A percentile compares a stretch with the other conserved stretches of the same genome.
These are phyloP conservation scores for Scomber scombrus DNA, from an alignment of 2,113 vertebrate genomes.

Conservation along the genomic window DNA sequence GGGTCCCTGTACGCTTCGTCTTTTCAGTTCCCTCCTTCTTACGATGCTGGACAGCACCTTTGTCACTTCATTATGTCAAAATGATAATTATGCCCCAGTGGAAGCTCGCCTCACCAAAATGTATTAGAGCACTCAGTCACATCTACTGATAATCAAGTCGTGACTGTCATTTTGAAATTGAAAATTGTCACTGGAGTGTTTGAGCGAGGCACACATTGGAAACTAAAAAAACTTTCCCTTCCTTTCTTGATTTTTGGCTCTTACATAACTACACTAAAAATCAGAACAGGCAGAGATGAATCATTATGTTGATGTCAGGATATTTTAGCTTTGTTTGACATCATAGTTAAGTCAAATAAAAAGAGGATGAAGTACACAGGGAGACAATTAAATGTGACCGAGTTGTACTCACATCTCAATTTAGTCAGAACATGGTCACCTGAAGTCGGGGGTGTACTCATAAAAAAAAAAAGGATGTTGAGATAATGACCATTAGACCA, in stretches of 20 bases:
- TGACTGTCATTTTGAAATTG: slow-evolving; percentile 58
- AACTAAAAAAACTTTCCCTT: no score
- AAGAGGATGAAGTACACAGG: neutral
- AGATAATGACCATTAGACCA: slow-evolving; percentile 59
- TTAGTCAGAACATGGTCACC: slow-evolving; percentile 18
- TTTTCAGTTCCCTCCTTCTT: slow-evolving; percentile 44
- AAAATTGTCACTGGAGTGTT: slow-evolving; percentile 47
- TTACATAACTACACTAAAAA: neutral
- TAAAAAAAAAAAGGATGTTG: slow-evolving; percentile 12
- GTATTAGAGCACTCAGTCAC: slow-evolving; percentile 67
- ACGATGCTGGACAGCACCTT: slow-evolving; percentile 73
- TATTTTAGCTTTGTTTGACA: slow-evolving; percentile 35
- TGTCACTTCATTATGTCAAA: slow-evolving; percentile 78
- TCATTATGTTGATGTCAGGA: slow-evolving; percentile 4
- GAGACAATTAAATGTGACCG: slow-evolving; percentile 24
- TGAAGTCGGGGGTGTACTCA: slow-evolving; percentile 17
- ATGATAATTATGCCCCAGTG: slow-evolving; percentile 78
- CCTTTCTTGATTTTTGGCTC: neutral
- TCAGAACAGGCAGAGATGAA: neutral
- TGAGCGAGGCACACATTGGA: slow-evolving; percentile 13
- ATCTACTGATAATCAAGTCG: slow-evolving; percentile 65
- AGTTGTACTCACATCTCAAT: slow-evolving; percentile 7
- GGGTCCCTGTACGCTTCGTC: slow-evolving; percentile 37
- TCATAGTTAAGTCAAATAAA: slow-evolving; percentile 1
- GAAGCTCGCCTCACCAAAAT: slow-evolving; percentile 63